Percentiles rank a stretch among this genome's conserved stretches.
These are phyloP conservation scores for Isichthys henryi DNA, from an alignment of 2,113 vertebrate genomes.

Conservation along the genomic window DNA sequence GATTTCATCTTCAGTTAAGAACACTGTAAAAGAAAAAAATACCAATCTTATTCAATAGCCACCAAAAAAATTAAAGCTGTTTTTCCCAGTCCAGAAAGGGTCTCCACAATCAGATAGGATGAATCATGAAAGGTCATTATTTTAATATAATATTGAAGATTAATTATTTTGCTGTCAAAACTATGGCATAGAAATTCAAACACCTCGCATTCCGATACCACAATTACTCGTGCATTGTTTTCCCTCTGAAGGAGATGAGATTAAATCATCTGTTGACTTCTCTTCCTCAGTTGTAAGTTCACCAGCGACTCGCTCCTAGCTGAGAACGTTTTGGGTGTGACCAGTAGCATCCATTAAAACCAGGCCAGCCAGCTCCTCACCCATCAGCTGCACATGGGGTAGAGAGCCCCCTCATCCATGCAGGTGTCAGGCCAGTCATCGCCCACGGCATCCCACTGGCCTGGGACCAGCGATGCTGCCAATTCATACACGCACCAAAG, in stretches of 20 bases:
- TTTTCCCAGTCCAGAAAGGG: not conserved
- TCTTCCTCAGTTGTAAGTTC: not conserved
- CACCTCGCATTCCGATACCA: not conserved
- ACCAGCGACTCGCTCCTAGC: not conserved
- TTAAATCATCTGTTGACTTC: not conserved
- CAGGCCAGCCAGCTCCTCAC: not conserved
- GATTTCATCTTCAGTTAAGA: too few relatives aligned
- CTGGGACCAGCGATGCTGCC: not conserved
- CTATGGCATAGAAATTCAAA: not conserved
- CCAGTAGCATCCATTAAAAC: not conserved
- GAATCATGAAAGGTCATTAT: not conserved
- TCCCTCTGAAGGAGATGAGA: not conserved
- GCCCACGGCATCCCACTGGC: not conserved
- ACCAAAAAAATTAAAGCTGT: not conserved
- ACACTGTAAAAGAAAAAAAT: not conserved
- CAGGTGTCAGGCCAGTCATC: not conserved
- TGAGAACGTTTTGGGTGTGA: not conserved
- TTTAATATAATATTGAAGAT: not conserved
- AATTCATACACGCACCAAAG: not conserved
- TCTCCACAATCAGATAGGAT: not conserved
- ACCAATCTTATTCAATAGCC: not conserved
- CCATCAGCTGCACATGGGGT: not conserved
- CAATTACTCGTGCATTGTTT: not conserved
- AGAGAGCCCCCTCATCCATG: not conserved
- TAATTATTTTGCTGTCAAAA: not conserved